Conservation (phyloP, 1,140 invertebrate species). For the Lucilia cuprina region DNA sequence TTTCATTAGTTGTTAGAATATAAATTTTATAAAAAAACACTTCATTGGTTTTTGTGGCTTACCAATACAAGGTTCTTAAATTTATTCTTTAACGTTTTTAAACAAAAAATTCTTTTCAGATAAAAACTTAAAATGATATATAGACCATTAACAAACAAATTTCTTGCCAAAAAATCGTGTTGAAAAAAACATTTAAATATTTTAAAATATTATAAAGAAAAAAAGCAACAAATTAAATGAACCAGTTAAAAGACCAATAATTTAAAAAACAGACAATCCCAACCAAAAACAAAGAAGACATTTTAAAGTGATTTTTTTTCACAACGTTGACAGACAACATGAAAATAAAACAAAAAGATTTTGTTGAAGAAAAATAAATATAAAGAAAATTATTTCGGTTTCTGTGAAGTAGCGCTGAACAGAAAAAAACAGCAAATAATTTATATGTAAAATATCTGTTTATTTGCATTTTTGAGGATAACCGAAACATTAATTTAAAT, state of each 20-base stretch:
- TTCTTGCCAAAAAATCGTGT: background rate
- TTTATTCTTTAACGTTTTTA: too few species aligned
- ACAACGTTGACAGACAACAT: background rate
- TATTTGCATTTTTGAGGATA: constrained; percentile 30
- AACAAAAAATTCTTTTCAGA: too few species aligned
- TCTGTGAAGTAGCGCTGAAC: too few species aligned
- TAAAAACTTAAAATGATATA: background rate
- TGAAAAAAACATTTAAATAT: too few species aligned
- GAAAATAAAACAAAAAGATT: too few species aligned
- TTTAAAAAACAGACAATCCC: background rate
- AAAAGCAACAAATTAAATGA: background rate
- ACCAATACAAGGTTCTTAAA: background rate
- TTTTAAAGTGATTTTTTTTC: background rate
- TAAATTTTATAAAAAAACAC: background rate
- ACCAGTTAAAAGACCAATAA: background rate
- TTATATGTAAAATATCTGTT: constrained; percentile 12
- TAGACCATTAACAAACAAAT: background rate
- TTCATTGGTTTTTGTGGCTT: background rate
- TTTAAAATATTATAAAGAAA: background rate
- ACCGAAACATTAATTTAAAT: constrained; percentile 22
- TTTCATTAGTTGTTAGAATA: too few species aligned
- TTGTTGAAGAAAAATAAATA: too few species aligned
- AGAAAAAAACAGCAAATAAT: background rate
- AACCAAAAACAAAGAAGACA: background rate
- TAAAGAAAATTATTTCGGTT: too few species aligned